These are phyloP conservation scores for Timema podura DNA, from an alignment of 2,888 invertebrate species.

Conservation along the genomic window DNA sequence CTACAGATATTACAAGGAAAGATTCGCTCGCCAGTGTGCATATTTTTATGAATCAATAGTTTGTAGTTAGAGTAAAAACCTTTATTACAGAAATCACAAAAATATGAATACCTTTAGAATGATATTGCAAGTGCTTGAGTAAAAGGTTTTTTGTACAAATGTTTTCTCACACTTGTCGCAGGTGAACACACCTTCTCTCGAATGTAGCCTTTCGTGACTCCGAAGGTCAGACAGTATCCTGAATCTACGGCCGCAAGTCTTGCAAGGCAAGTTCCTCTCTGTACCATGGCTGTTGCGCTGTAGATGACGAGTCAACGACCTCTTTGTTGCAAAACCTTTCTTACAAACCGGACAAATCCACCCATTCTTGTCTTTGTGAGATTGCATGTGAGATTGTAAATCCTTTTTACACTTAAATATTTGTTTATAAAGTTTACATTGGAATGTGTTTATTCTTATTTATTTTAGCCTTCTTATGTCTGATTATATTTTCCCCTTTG, in stretches of 20 bases:
- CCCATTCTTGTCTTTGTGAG: neutral
- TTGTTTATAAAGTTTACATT: neutral
- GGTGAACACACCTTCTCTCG: constrained; percentile 6
- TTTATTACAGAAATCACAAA: constrained; percentile 27
- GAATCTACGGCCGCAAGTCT: neutral
- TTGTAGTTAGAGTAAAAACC: constrained; percentile 34
- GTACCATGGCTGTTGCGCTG: neutral
- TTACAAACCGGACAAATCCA: constrained; percentile 2
- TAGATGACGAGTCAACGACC: neutral
- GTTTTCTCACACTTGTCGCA: constrained; percentile 37
- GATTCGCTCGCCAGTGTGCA: constrained; percentile 21
- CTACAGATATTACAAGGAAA: constrained; percentile 19
- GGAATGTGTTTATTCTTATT: too few species aligned
- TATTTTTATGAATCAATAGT: constrained; percentile 46
- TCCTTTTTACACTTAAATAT: neutral
- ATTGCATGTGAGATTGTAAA: neutral
- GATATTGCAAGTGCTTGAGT: too few species aligned
- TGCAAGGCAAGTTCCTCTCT: neutral
- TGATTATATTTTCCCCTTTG: too few species aligned
- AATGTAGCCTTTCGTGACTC: constrained; percentile 11
- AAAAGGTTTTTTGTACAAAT: constrained; percentile 46
- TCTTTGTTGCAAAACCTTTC: constrained; percentile 3
- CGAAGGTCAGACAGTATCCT: neutral
- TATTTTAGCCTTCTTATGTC: too few species aligned
- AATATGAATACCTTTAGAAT: constrained; percentile 15